phyloP scores from a whole-genome alignment of 1,140 invertebrate genomes.

The Fopius arisanus region DNA sequence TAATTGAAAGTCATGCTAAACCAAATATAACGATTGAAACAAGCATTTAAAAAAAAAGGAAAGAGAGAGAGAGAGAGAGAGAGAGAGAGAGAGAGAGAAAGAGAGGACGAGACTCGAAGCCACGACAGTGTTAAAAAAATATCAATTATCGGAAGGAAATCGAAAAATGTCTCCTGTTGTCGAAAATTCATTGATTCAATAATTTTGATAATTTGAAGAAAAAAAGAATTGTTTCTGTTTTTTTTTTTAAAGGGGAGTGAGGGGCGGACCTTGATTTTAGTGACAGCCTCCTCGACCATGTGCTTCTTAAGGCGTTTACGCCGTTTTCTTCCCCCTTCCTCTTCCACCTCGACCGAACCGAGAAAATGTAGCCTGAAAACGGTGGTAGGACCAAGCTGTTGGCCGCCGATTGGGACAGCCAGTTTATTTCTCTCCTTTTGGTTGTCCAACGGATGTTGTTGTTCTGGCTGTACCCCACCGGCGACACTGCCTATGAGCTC shows the following conservation, averaged over 20 bases:
- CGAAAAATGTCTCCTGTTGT: background rate
- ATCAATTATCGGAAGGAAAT: background rate
- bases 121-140: background rate
- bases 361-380: conserved; percentile 84
- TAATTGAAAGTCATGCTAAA: conserved; percentile 19
- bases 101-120: conserved; percentile 1
- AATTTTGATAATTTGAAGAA: too few species aligned
- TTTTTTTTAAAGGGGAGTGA: conserved; percentile 31
- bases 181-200: background rate
- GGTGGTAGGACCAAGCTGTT: conserved; percentile 63
- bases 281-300: conserved; percentile 96
- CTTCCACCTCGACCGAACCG: conserved; percentile 85
- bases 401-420: conserved; percentile 54
- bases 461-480: conserved; percentile 58
- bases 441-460: background rate
- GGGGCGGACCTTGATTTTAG: conserved; percentile 89
- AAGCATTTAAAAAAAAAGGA: background rate
- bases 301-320: conserved; percentile 84
- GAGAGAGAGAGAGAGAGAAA: background rate
- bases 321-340: conserved; percentile 74
- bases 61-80: too few species aligned
- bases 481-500: conserved; percentile 60
- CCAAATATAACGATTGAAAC: conserved; percentile 2
- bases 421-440: conserved; percentile 45
- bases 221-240: too few species aligned